A percentile compares a stretch with the other conserved stretches of the same genome.
phyloP scores from a whole-genome alignment of 2,888 invertebrate genomes.

The Dichetophora obliterata region DNA sequence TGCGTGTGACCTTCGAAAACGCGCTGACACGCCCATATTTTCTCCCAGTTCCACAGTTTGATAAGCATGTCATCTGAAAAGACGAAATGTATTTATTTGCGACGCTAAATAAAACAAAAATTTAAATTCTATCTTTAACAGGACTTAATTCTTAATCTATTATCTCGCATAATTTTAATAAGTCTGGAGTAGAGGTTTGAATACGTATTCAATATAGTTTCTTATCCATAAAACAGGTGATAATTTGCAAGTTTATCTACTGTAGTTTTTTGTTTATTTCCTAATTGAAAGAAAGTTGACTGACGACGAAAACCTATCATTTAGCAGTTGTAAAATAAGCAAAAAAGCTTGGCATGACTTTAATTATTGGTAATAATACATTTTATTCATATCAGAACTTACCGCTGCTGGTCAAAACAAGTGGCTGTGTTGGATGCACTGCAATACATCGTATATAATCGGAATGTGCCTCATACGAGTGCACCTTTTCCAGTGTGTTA shows the following conservation, averaged over 20 bases:
- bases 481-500: slow-evolving; percentile 96
- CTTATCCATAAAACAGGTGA: too few species aligned
- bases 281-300: too few species aligned
- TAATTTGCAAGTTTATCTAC: too few species aligned
- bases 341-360: too few species aligned
- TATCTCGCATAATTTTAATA: too few species aligned
- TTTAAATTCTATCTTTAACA: not conserved
- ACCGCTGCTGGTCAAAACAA: slow-evolving; percentile 97
- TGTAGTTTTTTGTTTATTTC: too few species aligned
- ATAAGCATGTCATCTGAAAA: slow-evolving; percentile 95
- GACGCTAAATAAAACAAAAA: not conserved
- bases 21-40: slow-evolving; percentile 97
- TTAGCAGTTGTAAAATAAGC: too few species aligned
- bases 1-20: slow-evolving; percentile 99
- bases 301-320: too few species aligned
- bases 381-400: slow-evolving; percentile 61
- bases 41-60: slow-evolving; percentile 99
- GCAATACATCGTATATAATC: slow-evolving; percentile 97
- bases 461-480: slow-evolving; percentile 97
- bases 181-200: too few species aligned
- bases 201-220: too few species aligned
- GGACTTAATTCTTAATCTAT: not conserved
- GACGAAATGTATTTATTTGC: slow-evolving; percentile 7
- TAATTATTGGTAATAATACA: too few species aligned
- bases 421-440: slow-evolving; percentile 97